phyloP scores from a whole-genome alignment of 23 tunicate genomes.

The Aplidium turbinatum region DNA sequence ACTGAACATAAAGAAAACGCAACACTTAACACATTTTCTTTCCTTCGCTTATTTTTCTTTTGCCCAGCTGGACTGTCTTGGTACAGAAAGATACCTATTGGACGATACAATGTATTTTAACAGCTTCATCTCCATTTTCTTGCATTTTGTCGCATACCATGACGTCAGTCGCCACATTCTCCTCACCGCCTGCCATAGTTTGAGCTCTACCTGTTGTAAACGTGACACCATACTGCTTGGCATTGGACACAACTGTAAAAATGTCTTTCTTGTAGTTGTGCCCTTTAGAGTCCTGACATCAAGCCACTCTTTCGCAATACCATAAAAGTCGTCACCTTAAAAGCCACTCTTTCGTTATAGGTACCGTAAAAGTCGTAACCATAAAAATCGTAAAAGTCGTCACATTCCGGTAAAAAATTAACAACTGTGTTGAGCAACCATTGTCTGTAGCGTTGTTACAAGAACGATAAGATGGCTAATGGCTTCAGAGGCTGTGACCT shows the following conservation, averaged over 20 bases:
- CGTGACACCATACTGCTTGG: constrained; percentile 19
- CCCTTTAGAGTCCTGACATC: constrained; percentile 11
- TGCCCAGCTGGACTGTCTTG: background rate
- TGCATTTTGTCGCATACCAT: constrained; percentile 14
- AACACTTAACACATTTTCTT: too few relatives aligned
- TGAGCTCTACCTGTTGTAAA: constrained; percentile 20
- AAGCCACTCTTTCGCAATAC: constrained; percentile 8
- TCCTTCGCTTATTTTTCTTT: too few relatives aligned
- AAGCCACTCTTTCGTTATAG: too few relatives aligned
- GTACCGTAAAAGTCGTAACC: too few relatives aligned
- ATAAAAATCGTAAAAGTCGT: too few relatives aligned
- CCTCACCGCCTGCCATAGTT: constrained; percentile 19
- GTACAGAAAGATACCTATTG: background rate
- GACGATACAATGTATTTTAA: constrained; percentile 11
- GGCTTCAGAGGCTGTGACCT: too few relatives aligned
- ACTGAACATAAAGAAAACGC: too few relatives aligned
- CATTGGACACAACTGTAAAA: constrained; percentile 9
- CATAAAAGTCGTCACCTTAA: background rate
- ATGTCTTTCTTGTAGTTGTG: constrained; percentile 16
- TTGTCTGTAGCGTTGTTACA: too few relatives aligned
- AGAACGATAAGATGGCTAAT: too few relatives aligned
- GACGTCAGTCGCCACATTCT: constrained; percentile 23
- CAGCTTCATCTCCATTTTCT: constrained; percentile 20
- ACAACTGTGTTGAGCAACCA: constrained; percentile 21
- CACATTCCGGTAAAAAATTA: constrained; percentile 8